These are phyloP conservation scores for Tribolium madens DNA, from an alignment of 1,140 invertebrate genomes.

Conservation along the genomic window DNA sequence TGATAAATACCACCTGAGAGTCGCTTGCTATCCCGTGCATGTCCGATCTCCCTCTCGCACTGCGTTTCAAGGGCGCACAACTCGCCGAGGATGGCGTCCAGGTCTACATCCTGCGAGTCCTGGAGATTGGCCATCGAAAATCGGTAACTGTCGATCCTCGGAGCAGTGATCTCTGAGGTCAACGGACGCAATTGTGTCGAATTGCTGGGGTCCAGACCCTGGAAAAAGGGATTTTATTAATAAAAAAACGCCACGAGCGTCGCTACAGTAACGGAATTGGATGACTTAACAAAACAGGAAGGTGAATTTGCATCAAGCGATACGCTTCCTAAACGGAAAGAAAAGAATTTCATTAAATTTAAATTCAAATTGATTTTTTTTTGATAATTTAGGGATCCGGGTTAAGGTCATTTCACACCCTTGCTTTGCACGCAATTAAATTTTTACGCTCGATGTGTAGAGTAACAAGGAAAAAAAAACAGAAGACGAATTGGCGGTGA, in stretches of 20 bases:
- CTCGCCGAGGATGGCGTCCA: constrained; percentile 95
- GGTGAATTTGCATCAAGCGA: neutral
- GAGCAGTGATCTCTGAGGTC: constrained; percentile 74
- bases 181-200: constrained; percentile 70
- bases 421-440: neutral
- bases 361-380: neutral
- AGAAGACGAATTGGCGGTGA: neutral
- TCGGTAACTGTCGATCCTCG: constrained; percentile 86
- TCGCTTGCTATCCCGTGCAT: constrained; percentile 66
- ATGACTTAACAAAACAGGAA: constrained; percentile 31
- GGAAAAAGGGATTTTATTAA: constrained; percentile 56
- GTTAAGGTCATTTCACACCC: constrained; percentile 26
- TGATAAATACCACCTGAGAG: constrained; percentile 60
- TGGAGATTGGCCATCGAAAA: constrained; percentile 94
- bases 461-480: too few relatives aligned
- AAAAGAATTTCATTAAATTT: constrained; percentile 24
- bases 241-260: constrained; percentile 3
- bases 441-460: neutral
- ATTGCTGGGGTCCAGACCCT: constrained; percentile 75
- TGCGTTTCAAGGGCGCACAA: constrained; percentile 89
- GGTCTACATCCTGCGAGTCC: constrained; percentile 94
- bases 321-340: neutral
- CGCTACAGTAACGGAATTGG: constrained; percentile 17
- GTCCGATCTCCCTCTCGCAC: constrained; percentile 76
- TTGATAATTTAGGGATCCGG: neutral